These are phyloP conservation scores for Hipposideros larvatus DNA, from an alignment of 2,797 vertebrate genomes.

Conservation along the genomic window DNA sequence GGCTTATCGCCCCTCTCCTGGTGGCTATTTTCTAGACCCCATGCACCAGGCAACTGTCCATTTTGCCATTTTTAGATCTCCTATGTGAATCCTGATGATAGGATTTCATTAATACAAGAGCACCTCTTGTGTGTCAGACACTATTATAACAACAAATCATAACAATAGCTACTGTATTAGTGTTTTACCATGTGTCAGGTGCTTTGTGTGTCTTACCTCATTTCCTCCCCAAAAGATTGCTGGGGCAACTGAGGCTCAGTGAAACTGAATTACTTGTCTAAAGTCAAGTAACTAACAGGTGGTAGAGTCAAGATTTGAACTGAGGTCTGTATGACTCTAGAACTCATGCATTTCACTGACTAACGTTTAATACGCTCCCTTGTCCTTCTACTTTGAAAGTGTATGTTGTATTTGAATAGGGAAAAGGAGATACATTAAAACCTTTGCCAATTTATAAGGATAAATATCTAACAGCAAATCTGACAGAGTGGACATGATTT, in stretches of 20 bases:
- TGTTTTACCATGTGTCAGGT: neutral
- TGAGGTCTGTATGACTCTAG: neutral
- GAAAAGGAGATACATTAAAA: neutral
- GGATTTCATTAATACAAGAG: neutral
- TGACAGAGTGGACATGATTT: neutral
- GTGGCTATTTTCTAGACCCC: neutral
- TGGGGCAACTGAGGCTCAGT: neutral
- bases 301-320: neutral
- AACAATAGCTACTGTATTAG: neutral
- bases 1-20: neutral
- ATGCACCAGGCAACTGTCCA: neutral
- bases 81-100: neutral
- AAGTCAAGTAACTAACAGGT: neutral
- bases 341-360: neutral
- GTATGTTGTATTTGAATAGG: neutral
- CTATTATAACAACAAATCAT: neutral
- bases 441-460: neutral
- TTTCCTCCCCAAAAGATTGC: neutral
- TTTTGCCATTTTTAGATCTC: neutral
- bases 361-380: neutral
- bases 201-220: neutral
- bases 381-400: conserved; percentile 3
- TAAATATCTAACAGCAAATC: conserved; percentile 31
- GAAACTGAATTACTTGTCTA: neutral
- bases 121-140: neutral